These are phyloP conservation scores for Atta colombica DNA, from an alignment of 1,140 invertebrate species.

Conservation along the genomic window DNA sequence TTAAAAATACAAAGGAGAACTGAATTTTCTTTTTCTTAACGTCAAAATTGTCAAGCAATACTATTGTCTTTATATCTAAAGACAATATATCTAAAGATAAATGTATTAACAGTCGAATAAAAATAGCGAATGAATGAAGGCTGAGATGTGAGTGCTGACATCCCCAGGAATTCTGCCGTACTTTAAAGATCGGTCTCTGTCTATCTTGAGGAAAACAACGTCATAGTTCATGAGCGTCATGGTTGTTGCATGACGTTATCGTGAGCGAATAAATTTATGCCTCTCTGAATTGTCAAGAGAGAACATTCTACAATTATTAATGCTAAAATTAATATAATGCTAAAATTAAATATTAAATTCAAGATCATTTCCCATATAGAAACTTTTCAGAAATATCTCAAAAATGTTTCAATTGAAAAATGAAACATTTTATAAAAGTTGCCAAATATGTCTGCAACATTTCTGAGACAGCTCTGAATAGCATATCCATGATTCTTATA, in stretches of 20 bases:
- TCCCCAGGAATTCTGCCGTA: slow-evolving; percentile 36
- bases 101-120: slow-evolving; percentile 11
- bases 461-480: no score
- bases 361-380: no score
- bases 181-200: slow-evolving; percentile 1
- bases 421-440: no score
- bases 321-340: neutral
- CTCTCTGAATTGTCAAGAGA: neutral
- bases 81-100: neutral
- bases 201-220: slow-evolving; percentile 31
- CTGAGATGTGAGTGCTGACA: slow-evolving; percentile 52
- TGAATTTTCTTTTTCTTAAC: neutral
- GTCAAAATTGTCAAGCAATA: neutral
- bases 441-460: no score
- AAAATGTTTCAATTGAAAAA: no score
- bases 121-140: slow-evolving; percentile 47
- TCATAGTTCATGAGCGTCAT: slow-evolving; percentile 29
- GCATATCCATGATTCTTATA: no score
- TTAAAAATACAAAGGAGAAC: neutral
- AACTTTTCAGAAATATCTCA: no score
- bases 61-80: neutral
- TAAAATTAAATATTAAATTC: neutral
- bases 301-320: neutral
- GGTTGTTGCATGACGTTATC: slow-evolving; percentile 27
- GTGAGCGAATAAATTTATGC: neutral